Evolutionary conservation across 2,113 vertebrate genomes (phyloP).

Genomic region (Myxocyprinus asiaticus): DNA sequence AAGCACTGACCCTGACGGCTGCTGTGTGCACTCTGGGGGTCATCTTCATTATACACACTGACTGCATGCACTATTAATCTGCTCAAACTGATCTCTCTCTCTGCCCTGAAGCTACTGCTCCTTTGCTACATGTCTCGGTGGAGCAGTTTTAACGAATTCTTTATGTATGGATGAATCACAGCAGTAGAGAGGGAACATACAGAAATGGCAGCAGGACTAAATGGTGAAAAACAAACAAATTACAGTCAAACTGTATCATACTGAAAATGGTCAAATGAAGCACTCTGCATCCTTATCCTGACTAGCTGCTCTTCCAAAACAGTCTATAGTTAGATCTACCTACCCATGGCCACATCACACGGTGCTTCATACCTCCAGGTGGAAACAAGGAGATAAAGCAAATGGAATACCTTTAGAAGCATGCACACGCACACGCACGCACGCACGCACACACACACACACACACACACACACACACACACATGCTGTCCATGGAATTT

Average conservation of each 20-base stretch:
- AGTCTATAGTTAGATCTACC: not conserved
- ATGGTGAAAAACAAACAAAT: not conserved
- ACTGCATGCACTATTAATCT: constrained; percentile 29
- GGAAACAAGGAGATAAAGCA: constrained; percentile 18
- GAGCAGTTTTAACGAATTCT: not conserved
- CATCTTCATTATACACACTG: constrained; percentile 14
- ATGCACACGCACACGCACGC: too few species aligned
- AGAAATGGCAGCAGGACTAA: not conserved
- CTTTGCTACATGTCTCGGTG: not conserved
- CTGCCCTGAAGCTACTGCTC: constrained; percentile 2
- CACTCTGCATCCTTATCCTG: not conserved
- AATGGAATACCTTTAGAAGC: not conserved
- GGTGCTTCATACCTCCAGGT: not conserved
- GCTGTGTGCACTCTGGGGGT: constrained; percentile 1
- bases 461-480: too few species aligned
- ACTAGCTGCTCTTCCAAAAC: not conserved
- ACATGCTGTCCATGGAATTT: not conserved
- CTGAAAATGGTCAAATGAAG: not conserved
- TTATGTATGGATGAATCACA: not conserved
- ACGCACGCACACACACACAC: too few species aligned
- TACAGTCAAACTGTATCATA: not conserved
- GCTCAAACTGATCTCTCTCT: constrained; percentile 11
- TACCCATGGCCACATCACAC: not conserved
- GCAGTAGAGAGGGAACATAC: not conserved
- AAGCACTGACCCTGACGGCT: not conserved